Base-by-base conservation (phyloP, 2,113 vertebrate genomes). In the Elephantulus edwardii region DNA sequence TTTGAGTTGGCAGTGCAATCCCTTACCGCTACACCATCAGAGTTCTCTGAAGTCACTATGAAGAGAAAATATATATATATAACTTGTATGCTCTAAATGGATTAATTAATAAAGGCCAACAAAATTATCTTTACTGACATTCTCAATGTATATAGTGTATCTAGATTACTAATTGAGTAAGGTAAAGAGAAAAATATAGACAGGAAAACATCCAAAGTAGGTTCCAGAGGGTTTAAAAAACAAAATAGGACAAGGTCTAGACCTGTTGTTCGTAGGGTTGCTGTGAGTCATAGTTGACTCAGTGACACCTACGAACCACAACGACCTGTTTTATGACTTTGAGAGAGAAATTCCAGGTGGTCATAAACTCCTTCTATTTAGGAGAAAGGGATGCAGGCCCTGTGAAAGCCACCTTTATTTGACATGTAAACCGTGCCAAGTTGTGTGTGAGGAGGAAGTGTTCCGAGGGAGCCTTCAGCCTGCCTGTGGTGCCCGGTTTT, bases 151-250 rank as follows among this genome's bases (percentile, higher is more conserved):
- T 52, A n/a, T 48, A 42, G 84, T 82, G 24, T 81, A 77, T 66
- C 52, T 81, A 83, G 75, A 60, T 81, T 46, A 78, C 35, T 35
- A 35, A 66, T 22, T 35, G 42, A 42, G 64, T 89, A 84, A 56
- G 17, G 86, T 52, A 89, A 80, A 92, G 78, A 92, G 48, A 74
- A 86, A 44, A 11, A 46, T 77, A 50, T 77, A 72, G 56, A 71
- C 16, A 89, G 38, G 42, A 91, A 93, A 91, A 71, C 35, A 50
- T 58, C 38, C 68, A 89, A 74, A 91, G 82, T 42, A 79, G 54
- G 38, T 74, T 62, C 13, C 38, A 7, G 40, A 77, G 71, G 79
- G 28, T n/a, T n/a, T n/a, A n/a, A n/a, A n/a, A n/a, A n/a, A n/a
- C n/a, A n/a, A n/a, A n/a, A n/a, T n/a, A n/a, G n/a, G n/a, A n/a